phyloP scores from a whole-genome alignment of 2,113 vertebrate species.

The Thoracochromis brauschi region DNA sequence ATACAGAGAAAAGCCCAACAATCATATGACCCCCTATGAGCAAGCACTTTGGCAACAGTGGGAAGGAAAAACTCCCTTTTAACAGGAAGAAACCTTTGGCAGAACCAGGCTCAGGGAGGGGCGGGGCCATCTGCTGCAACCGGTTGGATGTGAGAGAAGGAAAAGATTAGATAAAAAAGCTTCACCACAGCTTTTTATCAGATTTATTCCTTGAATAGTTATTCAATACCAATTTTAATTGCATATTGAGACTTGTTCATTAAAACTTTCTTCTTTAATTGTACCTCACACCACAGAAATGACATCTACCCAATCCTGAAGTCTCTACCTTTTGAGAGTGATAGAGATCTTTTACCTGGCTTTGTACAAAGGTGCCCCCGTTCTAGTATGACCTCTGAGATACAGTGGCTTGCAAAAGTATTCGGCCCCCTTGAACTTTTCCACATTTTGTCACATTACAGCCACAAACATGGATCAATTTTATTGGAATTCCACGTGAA shows the following conservation, averaged over 20 bases:
- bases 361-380: background rate
- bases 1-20: background rate
- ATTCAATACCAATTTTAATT: background rate
- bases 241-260: background rate
- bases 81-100: accelerated
- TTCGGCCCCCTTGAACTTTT: background rate
- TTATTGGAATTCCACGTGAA: too few relatives aligned
- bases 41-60: background rate
- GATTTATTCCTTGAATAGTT: background rate
- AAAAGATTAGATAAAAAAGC: background rate
- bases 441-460: too few relatives aligned
- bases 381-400: background rate
- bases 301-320: background rate
- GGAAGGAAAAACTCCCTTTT: background rate
- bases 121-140: accelerated
- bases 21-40: background rate
- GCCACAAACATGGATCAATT: too few relatives aligned
- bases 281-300: background rate
- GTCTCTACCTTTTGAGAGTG: background rate
- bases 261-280: background rate
- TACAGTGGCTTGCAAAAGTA: background rate
- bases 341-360: background rate
- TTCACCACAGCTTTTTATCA: background rate
- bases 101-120: background rate
- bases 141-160: accelerated